Evolutionary conservation across 2,888 invertebrate species (phyloP).

Genomic region (Dryadula phaetusa): DNA sequence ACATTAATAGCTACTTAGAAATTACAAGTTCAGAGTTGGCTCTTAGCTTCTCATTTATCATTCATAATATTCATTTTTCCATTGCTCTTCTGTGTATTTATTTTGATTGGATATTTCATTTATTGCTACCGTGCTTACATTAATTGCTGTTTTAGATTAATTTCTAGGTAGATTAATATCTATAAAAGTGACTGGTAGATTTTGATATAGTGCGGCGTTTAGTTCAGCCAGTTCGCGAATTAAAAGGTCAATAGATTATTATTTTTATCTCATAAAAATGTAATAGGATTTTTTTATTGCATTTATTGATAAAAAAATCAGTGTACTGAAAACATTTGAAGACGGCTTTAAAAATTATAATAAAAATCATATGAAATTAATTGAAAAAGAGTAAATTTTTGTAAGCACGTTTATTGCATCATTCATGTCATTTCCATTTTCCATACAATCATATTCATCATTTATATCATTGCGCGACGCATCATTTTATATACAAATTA

Average conservation of each 20-base stretch:
- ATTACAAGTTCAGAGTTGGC: slow-evolving; percentile 18
- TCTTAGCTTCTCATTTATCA: slow-evolving; percentile 9
- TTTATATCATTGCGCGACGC: too few relatives aligned
- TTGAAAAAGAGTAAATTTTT: neutral
- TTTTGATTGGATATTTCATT: slow-evolving; percentile 13
- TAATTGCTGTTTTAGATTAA: neutral
- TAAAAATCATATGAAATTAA: neutral
- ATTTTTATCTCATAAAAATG: too few relatives aligned
- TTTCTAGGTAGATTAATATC: too few relatives aligned
- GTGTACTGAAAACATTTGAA: too few relatives aligned
- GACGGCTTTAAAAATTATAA: too few relatives aligned
- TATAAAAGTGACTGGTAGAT: too few relatives aligned
- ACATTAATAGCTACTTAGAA: slow-evolving; percentile 1
- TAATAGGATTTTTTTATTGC: too few relatives aligned
- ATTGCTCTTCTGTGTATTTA: slow-evolving; percentile 6
- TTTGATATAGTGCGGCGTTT: too few relatives aligned
- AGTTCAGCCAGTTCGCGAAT: too few relatives aligned
- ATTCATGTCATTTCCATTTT: neutral
- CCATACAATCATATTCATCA: neutral
- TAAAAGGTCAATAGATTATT: too few relatives aligned
- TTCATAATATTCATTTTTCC: slow-evolving; percentile 7
- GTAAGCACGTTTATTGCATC: neutral
- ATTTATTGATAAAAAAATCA: too few relatives aligned
- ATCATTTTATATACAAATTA: slow-evolving; percentile 30
- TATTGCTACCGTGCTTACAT: neutral